Conservation (phyloP, 2,113 vertebrate species). For the Alethe diademata region DNA sequence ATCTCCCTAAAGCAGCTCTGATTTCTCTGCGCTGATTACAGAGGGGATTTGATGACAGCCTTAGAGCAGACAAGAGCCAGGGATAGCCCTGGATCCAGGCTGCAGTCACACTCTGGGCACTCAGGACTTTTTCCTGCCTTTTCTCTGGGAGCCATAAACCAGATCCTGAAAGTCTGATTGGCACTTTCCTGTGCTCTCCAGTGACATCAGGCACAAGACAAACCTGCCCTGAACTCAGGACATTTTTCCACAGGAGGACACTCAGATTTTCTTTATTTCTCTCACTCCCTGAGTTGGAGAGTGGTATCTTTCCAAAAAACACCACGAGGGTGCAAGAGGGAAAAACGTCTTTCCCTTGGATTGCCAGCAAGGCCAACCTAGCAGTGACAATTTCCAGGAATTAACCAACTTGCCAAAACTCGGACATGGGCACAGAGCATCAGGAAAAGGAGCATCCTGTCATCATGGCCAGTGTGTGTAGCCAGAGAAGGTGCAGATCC, state of each 20-base stretch:
- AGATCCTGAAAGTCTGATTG: background rate
- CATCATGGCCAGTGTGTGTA: background rate
- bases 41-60: slow-evolving; percentile 28
- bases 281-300: background rate
- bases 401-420: background rate
- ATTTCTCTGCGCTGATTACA: slow-evolving; percentile 24
- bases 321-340: background rate
- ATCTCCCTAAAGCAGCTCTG: slow-evolving; percentile 37
- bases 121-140: background rate
- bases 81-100: background rate
- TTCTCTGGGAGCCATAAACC: background rate
- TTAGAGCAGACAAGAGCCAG: background rate
- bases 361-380: background rate
- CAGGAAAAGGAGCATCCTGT: background rate
- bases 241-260: background rate
- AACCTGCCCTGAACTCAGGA: background rate
- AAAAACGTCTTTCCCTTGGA: background rate
- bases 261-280: background rate
- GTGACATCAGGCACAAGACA: background rate
- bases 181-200: background rate
- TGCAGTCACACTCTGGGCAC: background rate
- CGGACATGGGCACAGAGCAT: background rate
- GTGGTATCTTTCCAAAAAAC: background rate
- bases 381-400: background rate
- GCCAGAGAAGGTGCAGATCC: background rate